A percentile compares a stretch with the other conserved stretches of the same genome.
phyloP scores from a whole-genome alignment of 2,113 vertebrate genomes.

The Mungos mungo region DNA sequence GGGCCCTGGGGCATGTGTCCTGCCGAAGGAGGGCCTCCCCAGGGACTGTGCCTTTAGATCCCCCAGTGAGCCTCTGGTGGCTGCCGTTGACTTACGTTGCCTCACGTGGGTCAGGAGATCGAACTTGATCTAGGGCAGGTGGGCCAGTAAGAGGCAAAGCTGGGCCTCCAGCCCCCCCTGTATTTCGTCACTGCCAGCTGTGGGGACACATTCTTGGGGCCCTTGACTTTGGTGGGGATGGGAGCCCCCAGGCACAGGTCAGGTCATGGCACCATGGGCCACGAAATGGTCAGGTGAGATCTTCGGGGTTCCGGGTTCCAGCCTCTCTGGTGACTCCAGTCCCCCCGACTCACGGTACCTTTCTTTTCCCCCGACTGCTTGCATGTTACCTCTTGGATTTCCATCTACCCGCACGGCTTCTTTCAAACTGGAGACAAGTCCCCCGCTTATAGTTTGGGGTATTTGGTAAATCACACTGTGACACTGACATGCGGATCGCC shows the following conservation, averaged over 20 bases:
- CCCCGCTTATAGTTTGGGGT: neutral
- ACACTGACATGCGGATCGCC: neutral
- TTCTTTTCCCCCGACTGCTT: fast-evolving
- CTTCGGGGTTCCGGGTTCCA: neutral
- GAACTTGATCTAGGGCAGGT: too few species aligned
- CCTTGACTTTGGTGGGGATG: fast-evolving
- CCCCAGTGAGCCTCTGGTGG: fast-evolving
- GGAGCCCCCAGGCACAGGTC: neutral
- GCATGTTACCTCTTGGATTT: too few species aligned
- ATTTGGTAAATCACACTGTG: neutral
- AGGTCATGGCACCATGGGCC: neutral
- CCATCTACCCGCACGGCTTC: fast-evolving
- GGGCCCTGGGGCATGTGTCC: fast-evolving
- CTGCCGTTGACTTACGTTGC: neutral
- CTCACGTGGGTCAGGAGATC: fast-evolving
- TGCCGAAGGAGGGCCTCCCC: fast-evolving
- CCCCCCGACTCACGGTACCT: fast-evolving
- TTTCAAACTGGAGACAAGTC: neutral
- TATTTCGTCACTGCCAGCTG: too few species aligned
- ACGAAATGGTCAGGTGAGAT: fast-evolving
- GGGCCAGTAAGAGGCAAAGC: fast-evolving
- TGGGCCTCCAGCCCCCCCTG: fast-evolving
- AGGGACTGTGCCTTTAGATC: fast-evolving
- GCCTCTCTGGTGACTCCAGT: fast-evolving
- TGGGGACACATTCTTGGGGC: fast-evolving